Percentiles rank a stretch among this genome's conserved stretches.
Conservation (phyloP, 2,797 vertebrate genomes). For the Hippoglossus hippoglossus region DNA sequence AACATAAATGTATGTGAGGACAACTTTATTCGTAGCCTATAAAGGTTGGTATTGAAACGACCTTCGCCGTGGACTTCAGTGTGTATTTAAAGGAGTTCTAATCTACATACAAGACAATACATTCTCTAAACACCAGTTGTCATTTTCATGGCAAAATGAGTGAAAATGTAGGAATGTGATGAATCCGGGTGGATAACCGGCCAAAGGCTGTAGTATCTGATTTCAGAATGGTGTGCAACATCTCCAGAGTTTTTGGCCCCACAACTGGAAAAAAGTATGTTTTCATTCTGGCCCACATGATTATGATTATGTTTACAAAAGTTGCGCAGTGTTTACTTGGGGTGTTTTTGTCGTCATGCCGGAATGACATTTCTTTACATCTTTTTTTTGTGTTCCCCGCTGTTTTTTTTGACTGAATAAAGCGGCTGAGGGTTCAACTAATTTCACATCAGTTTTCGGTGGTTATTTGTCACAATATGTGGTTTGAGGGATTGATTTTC, state of each 20-base stretch:
- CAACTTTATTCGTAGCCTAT: slow-evolving; percentile 36
- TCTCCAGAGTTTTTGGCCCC: slow-evolving; percentile 19
- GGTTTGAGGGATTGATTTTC: slow-evolving; percentile 76
- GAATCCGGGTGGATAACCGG: slow-evolving; percentile 9
- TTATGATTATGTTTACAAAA: slow-evolving; percentile 60
- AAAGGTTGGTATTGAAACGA: slow-evolving; percentile 62
- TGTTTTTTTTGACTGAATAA: slow-evolving; percentile 34
- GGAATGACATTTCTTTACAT: slow-evolving; percentile 22
- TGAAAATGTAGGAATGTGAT: slow-evolving; percentile 15
- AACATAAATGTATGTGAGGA: slow-evolving; percentile 56
- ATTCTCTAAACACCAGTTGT: slow-evolving; percentile 11
- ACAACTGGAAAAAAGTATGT: slow-evolving; percentile 27
- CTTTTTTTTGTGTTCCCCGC: not conserved
- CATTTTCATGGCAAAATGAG: slow-evolving; percentile 16
- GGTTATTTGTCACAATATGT: slow-evolving; percentile 73
- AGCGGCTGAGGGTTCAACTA: slow-evolving; percentile 40
- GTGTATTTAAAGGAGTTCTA: slow-evolving; percentile 39
- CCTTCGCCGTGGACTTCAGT: slow-evolving; percentile 36
- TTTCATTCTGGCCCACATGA: slow-evolving; percentile 53
- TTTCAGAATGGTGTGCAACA: slow-evolving; percentile 21
- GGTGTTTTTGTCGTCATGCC: slow-evolving; percentile 17
- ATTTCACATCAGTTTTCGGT: slow-evolving; percentile 59
- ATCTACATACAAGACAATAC: slow-evolving; percentile 23
- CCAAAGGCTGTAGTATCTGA: slow-evolving; percentile 16
- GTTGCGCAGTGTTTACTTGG: slow-evolving; percentile 54